Evolutionary conservation across 1,140 invertebrate species (phyloP), one percentile per base, ranked within the genome.

Genomic region (Ceratoteleas bidentatus): DNA sequence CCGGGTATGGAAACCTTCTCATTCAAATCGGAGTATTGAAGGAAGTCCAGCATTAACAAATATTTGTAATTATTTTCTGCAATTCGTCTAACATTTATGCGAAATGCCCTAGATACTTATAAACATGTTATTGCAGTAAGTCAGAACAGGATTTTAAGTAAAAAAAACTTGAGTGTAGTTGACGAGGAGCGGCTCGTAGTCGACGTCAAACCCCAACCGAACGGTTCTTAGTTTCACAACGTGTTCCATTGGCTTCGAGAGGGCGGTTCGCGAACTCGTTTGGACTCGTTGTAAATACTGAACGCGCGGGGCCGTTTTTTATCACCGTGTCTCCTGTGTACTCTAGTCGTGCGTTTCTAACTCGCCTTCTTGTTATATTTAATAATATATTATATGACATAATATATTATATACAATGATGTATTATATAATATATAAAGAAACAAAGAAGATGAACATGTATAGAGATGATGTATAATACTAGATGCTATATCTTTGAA

Each of bases 281-380:
- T 75, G 0, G 74, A 81, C 78, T 84, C 74, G 66, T 87, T 90
- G 87, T 90, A 89, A 88, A 89, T 88, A 88, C 60, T 75, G 65
- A 83, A 64, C 15, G 50, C 53, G 77, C 64, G 16, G 47, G 9
- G 49, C 13, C 57, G 14, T 40, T 62, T 77, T 82, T 79, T 69
- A 79, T 79, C 13, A 76, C 58, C 74, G 36, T 62, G 52, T 62
- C 62, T 80, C 34, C 53, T 61, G 50, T 77, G 68, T 79, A 70
- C 62, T 79, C 72, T 83, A 76, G 45, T 79, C 76, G 74, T 81
- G 69, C 70, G 70, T 75, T 72, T 75, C 24, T 70, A 85, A 83
- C 82, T 86, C 77, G 85, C 85, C 85, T 87, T 84, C 79, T 84
- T 87, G 85, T 88, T 81, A 81, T 81, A 81, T 81, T 81, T 81